Conservation (phyloP, 2,797 vertebrate genomes). For the Natrix natrix region DNA sequence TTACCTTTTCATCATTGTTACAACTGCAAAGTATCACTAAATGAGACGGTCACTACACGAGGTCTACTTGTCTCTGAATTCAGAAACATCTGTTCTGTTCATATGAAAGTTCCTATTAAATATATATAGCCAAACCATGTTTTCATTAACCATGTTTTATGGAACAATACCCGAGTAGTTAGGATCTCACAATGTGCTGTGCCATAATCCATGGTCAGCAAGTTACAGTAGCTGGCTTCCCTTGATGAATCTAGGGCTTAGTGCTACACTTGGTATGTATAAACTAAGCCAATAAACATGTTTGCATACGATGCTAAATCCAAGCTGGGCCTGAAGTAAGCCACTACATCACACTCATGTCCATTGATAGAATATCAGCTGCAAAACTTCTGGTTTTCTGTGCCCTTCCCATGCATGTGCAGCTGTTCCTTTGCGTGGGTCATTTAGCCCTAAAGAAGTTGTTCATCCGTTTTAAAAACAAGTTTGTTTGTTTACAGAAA, state of each 20-base stretch:
- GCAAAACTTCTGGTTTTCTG: not conserved
- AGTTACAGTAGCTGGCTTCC: not conserved
- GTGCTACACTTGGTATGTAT: not conserved
- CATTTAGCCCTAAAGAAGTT: not conserved
- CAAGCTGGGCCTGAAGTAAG: not conserved
- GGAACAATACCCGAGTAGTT: not conserved
- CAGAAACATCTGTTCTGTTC: not conserved
- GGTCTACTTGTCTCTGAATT: not conserved
- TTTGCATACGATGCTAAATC: not conserved
- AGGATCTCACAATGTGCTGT: not conserved
- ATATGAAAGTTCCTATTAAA: not conserved
- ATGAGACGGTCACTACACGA: not conserved
- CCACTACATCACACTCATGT: not conserved
- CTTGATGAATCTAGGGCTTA: not conserved
- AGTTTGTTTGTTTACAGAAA: constrained; percentile 75
- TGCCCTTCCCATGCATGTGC: not conserved
- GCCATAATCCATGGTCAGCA: not conserved
- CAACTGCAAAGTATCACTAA: not conserved
- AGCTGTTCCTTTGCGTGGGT: not conserved
- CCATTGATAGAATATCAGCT: not conserved
- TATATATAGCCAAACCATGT: not conserved
- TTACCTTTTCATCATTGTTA: not conserved
- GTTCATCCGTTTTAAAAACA: not conserved
- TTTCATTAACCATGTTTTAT: not conserved
- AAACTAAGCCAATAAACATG: not conserved